phyloP scores from a whole-genome alignment of 1,140 invertebrate genomes.

The Lordiphosa mommai region DNA sequence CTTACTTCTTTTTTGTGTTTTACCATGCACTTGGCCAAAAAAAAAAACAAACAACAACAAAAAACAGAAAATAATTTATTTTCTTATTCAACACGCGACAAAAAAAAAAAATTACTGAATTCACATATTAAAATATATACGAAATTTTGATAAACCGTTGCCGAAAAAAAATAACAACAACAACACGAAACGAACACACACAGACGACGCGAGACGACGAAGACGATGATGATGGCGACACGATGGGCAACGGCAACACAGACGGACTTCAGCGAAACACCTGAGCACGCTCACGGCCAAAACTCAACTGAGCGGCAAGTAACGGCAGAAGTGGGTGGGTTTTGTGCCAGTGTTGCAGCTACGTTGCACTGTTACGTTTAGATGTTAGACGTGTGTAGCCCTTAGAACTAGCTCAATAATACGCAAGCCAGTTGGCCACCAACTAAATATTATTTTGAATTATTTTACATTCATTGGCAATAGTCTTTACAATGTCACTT shows the following conservation, averaged over 20 bases:
- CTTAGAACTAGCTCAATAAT: too few species aligned
- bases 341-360: too few species aligned
- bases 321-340: not conserved
- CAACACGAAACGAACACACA: constrained; percentile 32
- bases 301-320: constrained; percentile 42
- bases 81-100: constrained; percentile 13
- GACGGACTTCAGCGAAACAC: constrained; percentile 27
- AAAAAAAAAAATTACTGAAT: not conserved
- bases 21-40: not conserved
- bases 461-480: too few species aligned
- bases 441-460: too few species aligned
- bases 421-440: too few species aligned
- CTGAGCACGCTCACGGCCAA: constrained; percentile 46
- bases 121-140: constrained; percentile 2
- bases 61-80: not conserved
- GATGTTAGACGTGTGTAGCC: too few species aligned
- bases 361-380: too few species aligned
- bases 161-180: constrained; percentile 30
- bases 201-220: constrained; percentile 28
- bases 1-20: constrained; percentile 21
- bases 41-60: constrained; percentile 11
- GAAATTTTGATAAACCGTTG: constrained; percentile 19
- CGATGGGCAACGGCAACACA: constrained; percentile 6
- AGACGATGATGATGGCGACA: not conserved
- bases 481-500: too few species aligned